These are phyloP conservation scores for Nestor notabilis DNA, from an alignment of 2,113 vertebrate species.

Conservation along the genomic window DNA sequence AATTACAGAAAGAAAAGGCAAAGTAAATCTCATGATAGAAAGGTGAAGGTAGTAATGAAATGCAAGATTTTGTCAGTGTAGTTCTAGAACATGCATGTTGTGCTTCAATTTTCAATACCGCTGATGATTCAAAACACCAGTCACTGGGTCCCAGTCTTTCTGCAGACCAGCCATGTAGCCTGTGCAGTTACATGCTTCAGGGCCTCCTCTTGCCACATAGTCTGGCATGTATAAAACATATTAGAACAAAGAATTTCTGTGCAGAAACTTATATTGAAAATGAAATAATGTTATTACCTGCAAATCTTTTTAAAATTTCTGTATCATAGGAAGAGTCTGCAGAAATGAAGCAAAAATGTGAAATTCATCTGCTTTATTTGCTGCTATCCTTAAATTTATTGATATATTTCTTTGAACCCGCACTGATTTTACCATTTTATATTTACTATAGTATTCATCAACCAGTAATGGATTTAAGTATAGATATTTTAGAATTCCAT, in stretches of 20 bases:
- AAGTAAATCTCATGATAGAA: not conserved
- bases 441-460: not conserved
- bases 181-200: not conserved
- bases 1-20: not conserved
- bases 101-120: not conserved
- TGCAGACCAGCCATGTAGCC: rapidly evolving
- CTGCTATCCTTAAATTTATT: not conserved
- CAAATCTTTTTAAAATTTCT: not conserved
- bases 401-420: not conserved
- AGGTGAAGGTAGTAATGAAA: not conserved
- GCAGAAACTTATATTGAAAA: not conserved
- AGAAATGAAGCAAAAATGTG: not conserved
- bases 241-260: not conserved
- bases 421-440: not conserved
- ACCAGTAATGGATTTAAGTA: not conserved
- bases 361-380: not conserved
- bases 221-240: not conserved
- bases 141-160: not conserved
- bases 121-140: not conserved
- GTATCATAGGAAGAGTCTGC: not conserved
- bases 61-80: not conserved
- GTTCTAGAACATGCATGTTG: not conserved
- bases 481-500: not conserved
- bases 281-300: not conserved
- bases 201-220: not conserved